A percentile compares a stretch with the other conserved stretches of the same genome.
Evolutionary conservation across 2,113 vertebrate species (phyloP).

Genomic region (Ptychochromis oligacanthus): DNA sequence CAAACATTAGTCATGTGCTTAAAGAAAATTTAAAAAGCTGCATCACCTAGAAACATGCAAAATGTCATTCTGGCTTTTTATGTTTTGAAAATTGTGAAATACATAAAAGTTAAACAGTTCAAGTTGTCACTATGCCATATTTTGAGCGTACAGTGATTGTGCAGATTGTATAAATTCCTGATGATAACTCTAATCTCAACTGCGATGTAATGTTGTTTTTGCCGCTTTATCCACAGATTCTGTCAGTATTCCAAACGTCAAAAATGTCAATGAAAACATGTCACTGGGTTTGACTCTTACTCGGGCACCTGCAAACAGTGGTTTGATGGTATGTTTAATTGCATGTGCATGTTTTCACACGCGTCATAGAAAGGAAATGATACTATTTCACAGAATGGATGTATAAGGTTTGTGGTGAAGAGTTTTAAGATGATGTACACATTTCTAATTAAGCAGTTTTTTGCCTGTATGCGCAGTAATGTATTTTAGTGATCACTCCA

Average conservation of each 20-base stretch:
- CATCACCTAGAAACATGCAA: background rate
- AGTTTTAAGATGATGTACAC: too few relatives aligned
- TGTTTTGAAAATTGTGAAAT: background rate
- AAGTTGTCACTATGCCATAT: background rate
- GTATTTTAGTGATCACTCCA: background rate
- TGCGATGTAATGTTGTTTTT: background rate
- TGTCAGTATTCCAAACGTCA: slow-evolving; percentile 84
- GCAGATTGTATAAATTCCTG: background rate
- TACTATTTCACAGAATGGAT: background rate
- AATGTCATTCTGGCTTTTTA: background rate
- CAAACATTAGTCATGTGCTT: slow-evolving; percentile 6
- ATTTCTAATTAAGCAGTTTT: background rate
- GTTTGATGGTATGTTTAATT: slow-evolving; percentile 82
- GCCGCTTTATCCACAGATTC: slow-evolving; percentile 74
- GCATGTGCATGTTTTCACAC: background rate
- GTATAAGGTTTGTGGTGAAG: background rate
- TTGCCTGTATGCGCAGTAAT: background rate
- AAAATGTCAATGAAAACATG: slow-evolving; percentile 85
- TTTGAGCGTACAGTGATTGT: background rate
- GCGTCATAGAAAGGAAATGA: background rate
- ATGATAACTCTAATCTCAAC: background rate
- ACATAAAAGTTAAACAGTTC: too few relatives aligned
- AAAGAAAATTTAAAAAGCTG: background rate
- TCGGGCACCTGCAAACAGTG: slow-evolving; percentile 76
- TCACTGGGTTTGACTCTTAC: slow-evolving; percentile 88